Conservation (phyloP, 2,113 vertebrate genomes). For the Accipiter virgatus region DNA sequence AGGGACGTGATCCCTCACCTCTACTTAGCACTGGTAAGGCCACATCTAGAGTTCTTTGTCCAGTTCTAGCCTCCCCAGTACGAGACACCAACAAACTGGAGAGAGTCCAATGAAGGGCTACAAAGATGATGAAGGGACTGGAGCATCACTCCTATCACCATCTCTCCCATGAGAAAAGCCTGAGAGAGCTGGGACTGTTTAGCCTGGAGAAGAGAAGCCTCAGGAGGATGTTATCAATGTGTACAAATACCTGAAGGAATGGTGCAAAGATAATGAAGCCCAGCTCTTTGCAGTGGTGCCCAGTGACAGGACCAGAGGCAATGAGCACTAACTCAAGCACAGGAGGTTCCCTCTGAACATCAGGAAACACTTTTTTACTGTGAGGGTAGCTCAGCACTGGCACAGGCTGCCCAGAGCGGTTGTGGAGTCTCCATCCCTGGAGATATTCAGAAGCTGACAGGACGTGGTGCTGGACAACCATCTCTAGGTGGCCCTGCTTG, state of each 20-base stretch:
- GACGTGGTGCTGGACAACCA: accelerated
- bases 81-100: background rate
- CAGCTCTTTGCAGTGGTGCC: background rate
- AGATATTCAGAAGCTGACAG: background rate
- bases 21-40: background rate
- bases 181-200: background rate
- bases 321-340: background rate
- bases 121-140: background rate
- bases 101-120: background rate
- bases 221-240: background rate
- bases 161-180: background rate
- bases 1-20: background rate
- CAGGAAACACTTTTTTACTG: background rate
- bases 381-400: background rate
- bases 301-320: background rate
- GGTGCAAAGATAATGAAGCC: background rate
- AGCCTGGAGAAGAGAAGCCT: background rate
- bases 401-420: background rate
- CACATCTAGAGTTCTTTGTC: background rate
- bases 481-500: background rate
- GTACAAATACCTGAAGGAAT: background rate
- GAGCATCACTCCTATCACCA: background rate
- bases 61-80: background rate
- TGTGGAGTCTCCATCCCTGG: background rate
- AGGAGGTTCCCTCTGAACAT: background rate